A percentile compares a stretch with the other conserved stretches of the same genome.
Evolutionary conservation across 2,113 vertebrate genomes (phyloP).

Genomic region (Trinectes maculatus): DNA sequence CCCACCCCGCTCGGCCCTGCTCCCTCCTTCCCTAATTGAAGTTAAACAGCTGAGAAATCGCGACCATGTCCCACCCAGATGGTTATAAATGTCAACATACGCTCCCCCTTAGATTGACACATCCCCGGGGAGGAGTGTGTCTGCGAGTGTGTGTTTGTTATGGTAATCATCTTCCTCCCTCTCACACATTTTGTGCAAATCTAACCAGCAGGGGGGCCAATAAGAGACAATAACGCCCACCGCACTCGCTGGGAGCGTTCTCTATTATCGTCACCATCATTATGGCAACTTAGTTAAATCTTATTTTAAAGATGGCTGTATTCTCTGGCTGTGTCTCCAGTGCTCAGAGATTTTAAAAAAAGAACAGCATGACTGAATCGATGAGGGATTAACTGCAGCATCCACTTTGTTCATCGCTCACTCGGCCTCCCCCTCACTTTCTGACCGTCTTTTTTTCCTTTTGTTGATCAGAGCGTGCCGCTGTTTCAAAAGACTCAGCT

Average conservation of each 20-base stretch:
- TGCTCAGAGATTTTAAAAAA: slow-evolving; percentile 4
- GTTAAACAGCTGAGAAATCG: slow-evolving; percentile 77
- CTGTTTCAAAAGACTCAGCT: slow-evolving; percentile 20
- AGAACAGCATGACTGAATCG: slow-evolving; percentile 31
- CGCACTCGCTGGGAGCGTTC: slow-evolving; percentile 53
- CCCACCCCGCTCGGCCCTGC: background rate
- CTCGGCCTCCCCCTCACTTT: slow-evolving; percentile 39
- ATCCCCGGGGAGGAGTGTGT: slow-evolving; percentile 69
- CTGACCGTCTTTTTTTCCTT: slow-evolving; percentile 13
- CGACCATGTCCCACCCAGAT: slow-evolving; percentile 70
- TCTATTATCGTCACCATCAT: slow-evolving; percentile 64
- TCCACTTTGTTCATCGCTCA: slow-evolving; percentile 33
- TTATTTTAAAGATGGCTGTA: slow-evolving; percentile 39
- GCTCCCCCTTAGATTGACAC: slow-evolving; percentile 78
- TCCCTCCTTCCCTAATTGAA: slow-evolving; percentile 71
- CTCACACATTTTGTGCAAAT: slow-evolving; percentile 76
- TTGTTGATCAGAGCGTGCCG: slow-evolving; percentile 12
- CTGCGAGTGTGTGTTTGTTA: slow-evolving; percentile 71
- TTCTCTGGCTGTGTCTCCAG: slow-evolving; percentile 23
- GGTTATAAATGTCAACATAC: slow-evolving; percentile 80
- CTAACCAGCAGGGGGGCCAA: slow-evolving; percentile 48
- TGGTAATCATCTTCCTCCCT: slow-evolving; percentile 70
- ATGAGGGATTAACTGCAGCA: slow-evolving; percentile 47
- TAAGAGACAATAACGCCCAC: slow-evolving; percentile 64
- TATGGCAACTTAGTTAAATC: slow-evolving; percentile 56